Percentiles rank a stretch among this genome's conserved stretches.
Conservation (phyloP, 2,113 vertebrate genomes). For the Pitta sordida region DNA sequence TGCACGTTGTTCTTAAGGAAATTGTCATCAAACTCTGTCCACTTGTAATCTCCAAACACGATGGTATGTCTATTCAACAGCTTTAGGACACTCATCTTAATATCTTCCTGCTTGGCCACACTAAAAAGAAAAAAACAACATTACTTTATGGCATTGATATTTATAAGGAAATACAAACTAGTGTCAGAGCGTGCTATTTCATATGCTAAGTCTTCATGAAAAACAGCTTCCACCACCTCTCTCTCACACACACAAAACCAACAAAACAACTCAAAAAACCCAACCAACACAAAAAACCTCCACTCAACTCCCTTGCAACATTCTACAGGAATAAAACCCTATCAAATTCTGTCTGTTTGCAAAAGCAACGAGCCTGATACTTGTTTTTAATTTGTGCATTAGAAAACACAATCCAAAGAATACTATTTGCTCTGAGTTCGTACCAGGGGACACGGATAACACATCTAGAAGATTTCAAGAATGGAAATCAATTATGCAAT, state of each 20-base stretch:
- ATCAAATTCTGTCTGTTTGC: neutral
- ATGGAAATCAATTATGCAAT: neutral
- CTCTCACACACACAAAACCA: neutral
- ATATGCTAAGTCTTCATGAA: neutral
- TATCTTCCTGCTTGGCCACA: slow-evolving; percentile 81
- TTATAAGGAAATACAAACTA: neutral
- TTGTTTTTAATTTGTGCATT: neutral
- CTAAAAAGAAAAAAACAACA: slow-evolving; percentile 61
- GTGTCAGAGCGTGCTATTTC: neutral
- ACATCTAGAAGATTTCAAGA: neutral
- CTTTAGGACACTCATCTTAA: slow-evolving; percentile 75
- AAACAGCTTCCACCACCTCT: neutral
- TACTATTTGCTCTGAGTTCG: neutral
- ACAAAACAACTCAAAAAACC: neutral
- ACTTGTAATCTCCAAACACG: slow-evolving; percentile 88
- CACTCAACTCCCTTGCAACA: neutral
- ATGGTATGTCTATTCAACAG: slow-evolving; percentile 85
- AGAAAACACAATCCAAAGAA: neutral
- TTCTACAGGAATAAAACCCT: neutral
- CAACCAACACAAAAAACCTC: neutral
- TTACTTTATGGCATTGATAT: neutral
- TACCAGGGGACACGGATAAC: neutral
- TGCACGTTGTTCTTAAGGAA: slow-evolving; percentile 86
- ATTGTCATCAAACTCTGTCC: slow-evolving; percentile 90
- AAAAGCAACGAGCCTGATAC: neutral